Evolutionary conservation across 2,888 invertebrate species (phyloP).

Genomic region (Mythimna lalbum): DNA sequence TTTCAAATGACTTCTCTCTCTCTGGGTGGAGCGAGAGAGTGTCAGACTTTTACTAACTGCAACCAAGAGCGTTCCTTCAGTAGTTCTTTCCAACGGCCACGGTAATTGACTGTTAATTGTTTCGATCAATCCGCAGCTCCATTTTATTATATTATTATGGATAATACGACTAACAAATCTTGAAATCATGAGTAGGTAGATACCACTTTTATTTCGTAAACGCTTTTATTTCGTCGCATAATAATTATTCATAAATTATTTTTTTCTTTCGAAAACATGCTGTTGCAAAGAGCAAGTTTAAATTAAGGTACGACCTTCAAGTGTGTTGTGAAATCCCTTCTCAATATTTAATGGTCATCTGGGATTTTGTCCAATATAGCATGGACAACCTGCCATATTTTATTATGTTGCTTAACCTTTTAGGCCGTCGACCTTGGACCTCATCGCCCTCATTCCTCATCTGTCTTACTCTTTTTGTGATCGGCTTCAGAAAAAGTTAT

Average conservation of each 20-base stretch:
- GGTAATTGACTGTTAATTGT: too few species aligned
- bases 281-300: constrained; percentile 20
- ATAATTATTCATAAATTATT: background rate
- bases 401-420: constrained; percentile 1
- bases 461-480: background rate
- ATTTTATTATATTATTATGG: too few species aligned
- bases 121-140: too few species aligned
- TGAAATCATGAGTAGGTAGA: background rate
- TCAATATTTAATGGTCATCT: background rate
- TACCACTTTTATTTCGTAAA: background rate
- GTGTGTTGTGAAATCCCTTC: constrained; percentile 31
- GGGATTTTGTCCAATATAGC: background rate
- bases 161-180: too few species aligned
- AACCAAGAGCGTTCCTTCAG: too few species aligned
- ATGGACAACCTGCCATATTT: background rate
- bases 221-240: background rate
- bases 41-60: too few species aligned
- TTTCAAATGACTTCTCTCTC: too few species aligned
- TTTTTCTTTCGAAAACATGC: constrained; percentile 21
- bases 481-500: background rate
- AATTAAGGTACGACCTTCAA: constrained; percentile 13
- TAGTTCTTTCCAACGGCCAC: too few species aligned
- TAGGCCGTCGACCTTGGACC: background rate
- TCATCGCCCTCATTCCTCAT: too few species aligned
- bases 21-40: too few species aligned